Conservation (phyloP, 2,797 vertebrate species). For the Hydrophis major region DNA sequence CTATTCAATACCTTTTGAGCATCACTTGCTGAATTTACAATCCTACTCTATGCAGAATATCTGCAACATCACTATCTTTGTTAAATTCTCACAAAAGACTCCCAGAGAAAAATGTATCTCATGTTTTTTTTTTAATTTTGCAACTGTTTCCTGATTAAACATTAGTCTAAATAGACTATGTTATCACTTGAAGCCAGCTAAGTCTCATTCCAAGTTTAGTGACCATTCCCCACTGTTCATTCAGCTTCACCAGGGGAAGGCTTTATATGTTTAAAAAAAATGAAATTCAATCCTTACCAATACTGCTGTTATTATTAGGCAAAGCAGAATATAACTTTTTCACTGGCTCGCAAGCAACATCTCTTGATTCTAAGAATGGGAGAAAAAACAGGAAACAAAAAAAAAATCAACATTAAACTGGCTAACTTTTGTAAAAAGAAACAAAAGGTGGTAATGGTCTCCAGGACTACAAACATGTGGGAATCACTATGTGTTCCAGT, state of each 20-base stretch:
- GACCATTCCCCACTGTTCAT: background rate
- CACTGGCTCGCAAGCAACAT: conserved; percentile 48
- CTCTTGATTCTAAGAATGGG: conserved; percentile 56
- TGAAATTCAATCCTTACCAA: conserved; percentile 46
- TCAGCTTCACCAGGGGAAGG: background rate
- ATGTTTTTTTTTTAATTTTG: background rate
- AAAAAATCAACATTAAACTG: conserved; percentile 24
- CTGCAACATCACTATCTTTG: background rate
- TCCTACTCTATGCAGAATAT: background rate
- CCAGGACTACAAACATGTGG: background rate
- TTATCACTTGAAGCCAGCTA: background rate
- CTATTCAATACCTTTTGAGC: background rate
- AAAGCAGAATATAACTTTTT: conserved; percentile 50
- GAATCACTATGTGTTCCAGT: background rate
- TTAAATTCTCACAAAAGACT: background rate
- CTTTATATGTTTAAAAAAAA: background rate
- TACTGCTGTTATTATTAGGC: conserved; percentile 44
- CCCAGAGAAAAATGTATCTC: background rate
- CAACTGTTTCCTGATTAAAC: background rate
- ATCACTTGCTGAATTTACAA: background rate
- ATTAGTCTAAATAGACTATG: background rate
- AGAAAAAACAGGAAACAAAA: background rate
- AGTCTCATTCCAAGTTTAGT: background rate
- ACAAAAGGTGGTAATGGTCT: background rate
- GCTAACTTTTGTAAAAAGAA: background rate